Base-by-base conservation (phyloP, 1,140 invertebrate genomes). In the Aphaenogaster rudis region DNA sequence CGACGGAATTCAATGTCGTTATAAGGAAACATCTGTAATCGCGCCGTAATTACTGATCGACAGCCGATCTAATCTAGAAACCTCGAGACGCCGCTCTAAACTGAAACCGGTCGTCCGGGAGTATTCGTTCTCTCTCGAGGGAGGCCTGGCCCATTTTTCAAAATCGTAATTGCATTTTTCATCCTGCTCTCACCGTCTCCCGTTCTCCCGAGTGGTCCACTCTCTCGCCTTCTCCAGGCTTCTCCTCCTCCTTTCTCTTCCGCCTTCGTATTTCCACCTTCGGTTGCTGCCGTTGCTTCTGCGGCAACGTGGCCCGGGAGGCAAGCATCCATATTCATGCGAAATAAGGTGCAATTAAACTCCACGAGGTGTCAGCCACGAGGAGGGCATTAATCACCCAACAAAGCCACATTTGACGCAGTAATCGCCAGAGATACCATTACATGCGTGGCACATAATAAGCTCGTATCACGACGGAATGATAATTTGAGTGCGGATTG, bases 291-390 rank as follows among this genome's bases (percentile, higher is more conserved):
- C 50, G 86, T 64, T 89, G 84, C 87, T 90, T 90, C 79, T 72
- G 74, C 86, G 57, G 77, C 61, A 64, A 76, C 59, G 74, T 91
- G 86, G 90, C 93, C 93, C 93, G 93, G 91, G 89, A 93, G 94
- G 94, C 93, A 94, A 77, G 90, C 94, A 95, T 95, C 93, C 95
- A 95, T 95, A 95, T 95, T 95, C 95, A 95, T 95, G 94, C 90
- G 84, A 94, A 95, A 95, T 95, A 94, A 95, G 95, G 94, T 94
- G 94, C 94, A 95, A 95, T 95, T 95, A 95, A 95, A 95, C 92
- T 94, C 89, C 86, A 93, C 92, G 93, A 95, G 94, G 95, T 95
- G 94, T 95, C 95, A 94, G 94, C 91, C 86, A 92, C 94, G 91
- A 88, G 90, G 90, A 91, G 93, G 91, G 93, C 95, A 95, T 95